Percentiles rank a stretch among this genome's conserved stretches.
Conservation (phyloP, 2,113 vertebrate species). For the Parus major region DNA sequence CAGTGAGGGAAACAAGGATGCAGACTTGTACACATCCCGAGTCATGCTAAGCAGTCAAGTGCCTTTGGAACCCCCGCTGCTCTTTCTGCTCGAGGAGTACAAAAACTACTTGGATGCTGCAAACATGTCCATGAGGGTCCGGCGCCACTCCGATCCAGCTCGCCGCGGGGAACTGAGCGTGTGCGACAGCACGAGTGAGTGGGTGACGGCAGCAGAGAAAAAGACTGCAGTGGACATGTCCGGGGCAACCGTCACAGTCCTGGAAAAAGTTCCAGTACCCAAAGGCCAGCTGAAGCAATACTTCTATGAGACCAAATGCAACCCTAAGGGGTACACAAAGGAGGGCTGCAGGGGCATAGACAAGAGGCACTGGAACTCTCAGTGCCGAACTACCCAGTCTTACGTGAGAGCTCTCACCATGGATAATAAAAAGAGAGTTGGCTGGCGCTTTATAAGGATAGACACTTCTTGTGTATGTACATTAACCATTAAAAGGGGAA, state of each 20-base stretch:
- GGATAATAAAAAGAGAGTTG: conserved; percentile 99
- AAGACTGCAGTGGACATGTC: conserved; percentile 99
- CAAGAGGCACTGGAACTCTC: conserved; percentile 99
- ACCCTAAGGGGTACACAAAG: conserved; percentile 97
- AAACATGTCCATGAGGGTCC: conserved; percentile 98
- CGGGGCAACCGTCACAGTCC: conserved; percentile 94
- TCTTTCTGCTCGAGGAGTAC: conserved; percentile 99
- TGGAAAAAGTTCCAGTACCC: conserved; percentile 96
- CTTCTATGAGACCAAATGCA: conserved; percentile 99
- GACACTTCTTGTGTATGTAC: conserved; percentile 99
- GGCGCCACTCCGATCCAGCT: conserved; percentile 95
- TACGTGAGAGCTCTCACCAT: conserved; percentile 98
- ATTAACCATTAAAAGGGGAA: conserved; percentile 99
- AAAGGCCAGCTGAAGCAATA: conserved; percentile 99
- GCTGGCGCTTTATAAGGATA: conserved; percentile 99
- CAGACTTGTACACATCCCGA: conserved; percentile 93
- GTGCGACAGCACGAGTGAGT: conserved; percentile 98
- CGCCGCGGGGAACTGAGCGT: conserved; percentile 97
- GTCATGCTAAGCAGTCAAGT: conserved; percentile 99
- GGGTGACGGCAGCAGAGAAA: conserved; percentile 98
- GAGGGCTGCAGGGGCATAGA: conserved; percentile 99
- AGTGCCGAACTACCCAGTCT: conserved; percentile 99
- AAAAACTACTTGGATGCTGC: conserved; percentile 99
- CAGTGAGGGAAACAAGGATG: conserved; percentile 87
- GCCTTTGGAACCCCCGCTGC: conserved; percentile 99